Base-by-base conservation (phyloP, 1,140 invertebrate species). In the Drosophila ercepeae region DNA sequence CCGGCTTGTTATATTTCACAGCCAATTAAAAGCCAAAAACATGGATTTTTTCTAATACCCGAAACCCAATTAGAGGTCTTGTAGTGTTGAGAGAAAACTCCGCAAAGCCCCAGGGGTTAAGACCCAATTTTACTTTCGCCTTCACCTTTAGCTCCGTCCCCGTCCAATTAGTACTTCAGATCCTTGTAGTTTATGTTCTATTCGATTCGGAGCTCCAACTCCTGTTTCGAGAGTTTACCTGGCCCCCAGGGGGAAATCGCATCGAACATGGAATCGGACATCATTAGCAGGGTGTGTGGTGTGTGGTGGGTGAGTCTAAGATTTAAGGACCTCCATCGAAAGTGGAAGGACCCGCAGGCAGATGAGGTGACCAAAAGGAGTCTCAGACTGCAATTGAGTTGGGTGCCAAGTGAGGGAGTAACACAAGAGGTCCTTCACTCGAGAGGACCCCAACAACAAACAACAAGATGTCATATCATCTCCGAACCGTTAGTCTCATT, bases 231-330 rank as follows among this genome's bases (percentile, higher is more conserved):
- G n/a, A 18, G 44, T 16, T 4, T 27, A 57, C 25, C 53, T 61
- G 58, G 59, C 39, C 60, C 63, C 29, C 25, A 19, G 39, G 61
- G 63, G 60, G 5, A 39, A 29, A 25, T 13, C 27, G 6, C n/a
- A 52, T 65, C 21, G 63, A 67, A 67, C 63, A 67, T 14, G 19
- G 63, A 52, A 67, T 67, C 41, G 63, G 63, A 67, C 63, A 65
- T 67, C 63, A 67, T 67, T 67, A 67, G 60, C 46, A 23, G 50
- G 36, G 48, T 6, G 11, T 2, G 36, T 18, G 21, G 1, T 0
- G 14, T 16, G 23, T 9, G 21, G 3, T 4, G n/a, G 13, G 32
- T 5, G 29, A 11, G 29, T 11, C 9, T 32, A 58, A 14, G 34
- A 64, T 57, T 23, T 52, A 34, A 67, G 60, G 27, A 65, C n/a